Base-by-base conservation (phyloP, 64 coral and sea anemone species). In the Stichodactyla helianthus region DNA sequence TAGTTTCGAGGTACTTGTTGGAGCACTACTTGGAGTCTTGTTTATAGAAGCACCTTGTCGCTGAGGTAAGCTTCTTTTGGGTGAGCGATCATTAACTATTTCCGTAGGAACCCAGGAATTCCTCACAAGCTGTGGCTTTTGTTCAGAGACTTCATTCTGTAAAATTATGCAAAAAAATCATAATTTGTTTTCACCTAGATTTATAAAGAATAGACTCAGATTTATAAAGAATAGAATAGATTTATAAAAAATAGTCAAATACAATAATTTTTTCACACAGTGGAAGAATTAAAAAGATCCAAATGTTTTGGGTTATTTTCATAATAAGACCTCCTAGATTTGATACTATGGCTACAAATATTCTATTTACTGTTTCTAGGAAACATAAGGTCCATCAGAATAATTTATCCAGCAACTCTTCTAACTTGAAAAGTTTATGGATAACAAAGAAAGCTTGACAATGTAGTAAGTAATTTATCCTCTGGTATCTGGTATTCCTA, bases 81-180 rank as follows among this genome's bases (percentile, higher is more conserved):
- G 82, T 79, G 84, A 76, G 53, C 93, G 89, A 28, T 95, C 93
- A 85, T 90, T 96, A 4, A 91, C 87, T 50, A 92, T 88, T 79
- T 96, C 94, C 50, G 68, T 88, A 54, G 94, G 94, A 86, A 92
- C 94, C 94, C 94, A 96, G 0, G 94, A 96, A 53, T 96, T 90
- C 18, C 86, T 87, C 44, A 89, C 85, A 11, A 89, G 91, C 79
- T 91, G 94, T 19, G 84, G 89, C 10, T 84, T 56, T 71, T 85
- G 84, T 57, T 91, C 89, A 60, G 52, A 60, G 56, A 11, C 54
- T 14, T 87, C 89, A 91, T 55, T 35, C 83, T 84, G 9, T 77
- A 10, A 77, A 77, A 77, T 11, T 58, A 58, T 58, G 25, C 10
- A 74, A 74, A 74, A 31, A 74, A 27, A 74, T 65, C 10, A 74